Percentiles rank a stretch among this genome's conserved stretches.
Evolutionary conservation across 2,888 invertebrate species (phyloP).

Genomic region (Macroteleia sp.): DNA sequence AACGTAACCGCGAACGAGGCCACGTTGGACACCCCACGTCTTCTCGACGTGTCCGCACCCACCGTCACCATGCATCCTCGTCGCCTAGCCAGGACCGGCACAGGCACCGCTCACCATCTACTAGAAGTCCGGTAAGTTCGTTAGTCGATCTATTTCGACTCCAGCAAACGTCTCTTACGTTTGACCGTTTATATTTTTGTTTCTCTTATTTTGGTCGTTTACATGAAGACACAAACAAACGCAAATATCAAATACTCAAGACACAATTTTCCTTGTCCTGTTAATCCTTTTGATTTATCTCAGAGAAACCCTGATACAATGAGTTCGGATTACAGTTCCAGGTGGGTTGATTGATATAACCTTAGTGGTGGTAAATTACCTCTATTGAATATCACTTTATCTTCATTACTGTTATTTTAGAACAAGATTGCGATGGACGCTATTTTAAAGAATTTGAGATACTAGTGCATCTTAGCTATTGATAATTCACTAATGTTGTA

Average conservation of each 20-base stretch:
- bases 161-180: neutral
- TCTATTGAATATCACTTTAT: too few species aligned
- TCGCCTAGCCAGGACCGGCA: constrained; percentile 79
- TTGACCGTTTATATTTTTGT: neutral
- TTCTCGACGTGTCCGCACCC: constrained; percentile 75
- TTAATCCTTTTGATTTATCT: neutral
- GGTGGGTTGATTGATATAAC: too few species aligned
- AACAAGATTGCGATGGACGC: too few species aligned
- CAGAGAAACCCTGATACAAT: too few species aligned
- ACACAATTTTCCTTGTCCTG: too few species aligned
- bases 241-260: too few species aligned
- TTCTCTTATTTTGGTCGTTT: neutral
- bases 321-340: too few species aligned
- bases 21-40: constrained; percentile 74
- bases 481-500: too few species aligned
- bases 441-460: too few species aligned
- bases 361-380: too few species aligned
- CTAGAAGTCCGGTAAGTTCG: constrained; percentile 82
- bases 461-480: too few species aligned
- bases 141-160: constrained; percentile 10
- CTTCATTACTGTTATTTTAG: too few species aligned
- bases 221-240: constrained; percentile 13
- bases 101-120: constrained; percentile 78
- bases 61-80: constrained; percentile 77
- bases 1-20: constrained; percentile 72